A percentile compares a stretch with the other conserved stretches of the same genome.
Conservation (phyloP, 2,797 vertebrate species). For the Glyptemys insculpta region DNA sequence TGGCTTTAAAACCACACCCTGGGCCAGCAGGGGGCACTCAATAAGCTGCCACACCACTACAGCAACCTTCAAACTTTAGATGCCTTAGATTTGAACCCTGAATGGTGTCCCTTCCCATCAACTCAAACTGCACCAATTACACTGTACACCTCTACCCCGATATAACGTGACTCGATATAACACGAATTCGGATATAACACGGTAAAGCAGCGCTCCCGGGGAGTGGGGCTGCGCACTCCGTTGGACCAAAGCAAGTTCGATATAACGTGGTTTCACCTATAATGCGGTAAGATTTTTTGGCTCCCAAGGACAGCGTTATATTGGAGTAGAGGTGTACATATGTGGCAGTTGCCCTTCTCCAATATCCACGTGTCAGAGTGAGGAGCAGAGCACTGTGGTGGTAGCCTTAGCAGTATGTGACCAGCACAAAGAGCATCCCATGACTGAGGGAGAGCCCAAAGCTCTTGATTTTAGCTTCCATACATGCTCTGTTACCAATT, state of each 20-base stretch:
- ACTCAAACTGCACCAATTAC: background rate
- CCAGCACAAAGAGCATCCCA: background rate
- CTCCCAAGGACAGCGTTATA: too few species aligned
- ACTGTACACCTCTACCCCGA: background rate
- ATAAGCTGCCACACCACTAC: background rate
- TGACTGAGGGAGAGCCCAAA: accelerated
- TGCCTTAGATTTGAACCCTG: background rate
- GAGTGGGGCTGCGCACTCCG: too few species aligned
- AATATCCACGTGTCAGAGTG: background rate
- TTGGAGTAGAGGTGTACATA: too few species aligned
- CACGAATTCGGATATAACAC: too few species aligned
- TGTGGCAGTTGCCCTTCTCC: background rate
- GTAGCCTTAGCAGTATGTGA: background rate
- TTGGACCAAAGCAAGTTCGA: too few species aligned
- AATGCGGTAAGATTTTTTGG: too few species aligned
- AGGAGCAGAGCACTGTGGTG: background rate
- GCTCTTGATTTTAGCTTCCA: background rate
- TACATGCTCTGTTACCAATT: background rate
- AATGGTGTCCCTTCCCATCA: background rate
- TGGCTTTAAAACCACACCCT: background rate
- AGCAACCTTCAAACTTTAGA: background rate
- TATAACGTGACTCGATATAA: too few species aligned
- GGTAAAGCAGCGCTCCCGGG: too few species aligned
- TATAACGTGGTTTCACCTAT: too few species aligned
- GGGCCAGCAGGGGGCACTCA: background rate